Conservation (phyloP, 2,888 invertebrate species). For the Drosophila robusta region DNA sequence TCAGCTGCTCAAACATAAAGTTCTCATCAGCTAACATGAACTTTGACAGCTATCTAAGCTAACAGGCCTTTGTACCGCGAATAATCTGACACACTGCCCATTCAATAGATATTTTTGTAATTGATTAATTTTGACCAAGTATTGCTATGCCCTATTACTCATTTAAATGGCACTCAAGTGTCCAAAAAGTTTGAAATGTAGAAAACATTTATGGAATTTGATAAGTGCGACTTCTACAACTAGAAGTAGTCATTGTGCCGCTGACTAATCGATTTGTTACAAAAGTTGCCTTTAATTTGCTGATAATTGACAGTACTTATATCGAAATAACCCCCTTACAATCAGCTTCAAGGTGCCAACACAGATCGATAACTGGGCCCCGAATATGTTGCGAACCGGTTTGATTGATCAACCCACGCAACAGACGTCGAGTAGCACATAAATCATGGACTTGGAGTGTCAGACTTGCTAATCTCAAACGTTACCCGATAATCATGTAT, state of each 20-base stretch:
- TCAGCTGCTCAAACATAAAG: too few relatives aligned
- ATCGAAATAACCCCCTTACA: conserved; percentile 3
- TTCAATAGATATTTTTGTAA: conserved; percentile 29
- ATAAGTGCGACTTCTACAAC: conserved; percentile 26
- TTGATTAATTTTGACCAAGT: conserved; percentile 42
- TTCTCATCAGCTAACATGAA: background rate
- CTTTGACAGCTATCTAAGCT: background rate
- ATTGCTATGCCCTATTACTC: conserved; percentile 41
- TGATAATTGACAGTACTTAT: conserved; percentile 41
- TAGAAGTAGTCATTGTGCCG: conserved; percentile 15
- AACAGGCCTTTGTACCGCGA: background rate
- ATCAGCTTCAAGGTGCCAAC: conserved; percentile 21
- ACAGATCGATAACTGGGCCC: conserved; percentile 29
- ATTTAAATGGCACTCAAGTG: conserved; percentile 59
- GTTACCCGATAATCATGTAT: conserved; percentile 64
- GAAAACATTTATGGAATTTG: conserved; percentile 15
- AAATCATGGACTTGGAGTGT: conserved; percentile 58
- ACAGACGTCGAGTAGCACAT: conserved; percentile 42
- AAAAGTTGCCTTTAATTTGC: conserved; percentile 28
- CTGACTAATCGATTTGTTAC: conserved; percentile 29
- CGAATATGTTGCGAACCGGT: conserved; percentile 24
- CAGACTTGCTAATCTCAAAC: conserved; percentile 63
- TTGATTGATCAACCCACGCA: conserved; percentile 53
- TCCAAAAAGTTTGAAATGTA: conserved; percentile 31
- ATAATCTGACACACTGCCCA: background rate